These are phyloP conservation scores for Pristionchus mayeri DNA, from an alignment of 2,888 invertebrate species.

Conservation along the genomic window DNA sequence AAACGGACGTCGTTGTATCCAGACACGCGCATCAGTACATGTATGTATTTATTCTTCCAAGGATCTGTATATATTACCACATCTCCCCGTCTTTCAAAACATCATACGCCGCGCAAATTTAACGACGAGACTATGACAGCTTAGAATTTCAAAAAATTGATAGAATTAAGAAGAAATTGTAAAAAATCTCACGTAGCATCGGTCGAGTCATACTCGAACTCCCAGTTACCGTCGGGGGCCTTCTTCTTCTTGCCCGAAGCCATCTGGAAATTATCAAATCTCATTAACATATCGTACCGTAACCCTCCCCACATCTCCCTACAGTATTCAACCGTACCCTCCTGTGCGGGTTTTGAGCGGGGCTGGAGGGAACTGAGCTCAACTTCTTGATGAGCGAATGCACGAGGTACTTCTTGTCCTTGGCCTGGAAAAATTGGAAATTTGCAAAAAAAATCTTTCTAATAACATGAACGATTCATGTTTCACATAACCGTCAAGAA, in stretches of 20 bases:
- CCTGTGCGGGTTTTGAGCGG: conserved; percentile 56
- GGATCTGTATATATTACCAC: neutral
- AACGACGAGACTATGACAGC: no score
- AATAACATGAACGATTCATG: no score
- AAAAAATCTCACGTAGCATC: conserved; percentile 53
- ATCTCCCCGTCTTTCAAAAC: neutral
- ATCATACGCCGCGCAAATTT: neutral
- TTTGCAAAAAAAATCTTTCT: no score
- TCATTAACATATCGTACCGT: no score
- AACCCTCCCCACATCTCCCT: no score
- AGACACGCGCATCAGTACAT: neutral
- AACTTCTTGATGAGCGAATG: conserved; percentile 76
- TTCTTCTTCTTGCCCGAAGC: conserved; percentile 74
- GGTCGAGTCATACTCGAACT: conserved; percentile 74
- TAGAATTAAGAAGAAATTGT: neutral
- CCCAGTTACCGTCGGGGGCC: conserved; percentile 75
- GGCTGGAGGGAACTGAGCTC: conserved; percentile 66
- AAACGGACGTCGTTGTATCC: no score
- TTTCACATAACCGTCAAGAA: no score
- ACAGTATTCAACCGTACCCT: conserved; percentile 54
- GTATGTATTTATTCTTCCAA: no score
- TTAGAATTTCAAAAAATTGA: neutral
- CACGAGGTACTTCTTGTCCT: conserved; percentile 78
- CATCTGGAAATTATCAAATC: conserved; percentile 57
- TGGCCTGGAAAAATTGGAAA: neutral